Conservation (phyloP, 2,113 vertebrate species). For the Neomonachus schauinslandi region DNA sequence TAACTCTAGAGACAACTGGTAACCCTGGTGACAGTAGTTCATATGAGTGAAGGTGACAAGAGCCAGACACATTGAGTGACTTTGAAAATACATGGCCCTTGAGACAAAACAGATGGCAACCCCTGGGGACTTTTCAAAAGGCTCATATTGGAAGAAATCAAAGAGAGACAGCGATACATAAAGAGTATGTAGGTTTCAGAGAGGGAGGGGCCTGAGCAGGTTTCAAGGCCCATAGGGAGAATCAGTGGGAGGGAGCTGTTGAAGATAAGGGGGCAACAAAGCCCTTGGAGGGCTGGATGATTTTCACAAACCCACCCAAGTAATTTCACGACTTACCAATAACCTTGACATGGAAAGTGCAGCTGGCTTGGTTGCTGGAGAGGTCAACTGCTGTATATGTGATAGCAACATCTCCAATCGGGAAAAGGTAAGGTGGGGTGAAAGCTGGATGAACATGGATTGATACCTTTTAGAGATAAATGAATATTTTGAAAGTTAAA, state of each 20-base stretch:
- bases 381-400: slow-evolving; percentile 92
- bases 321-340: slow-evolving; percentile 90
- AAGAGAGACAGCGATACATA: neutral
- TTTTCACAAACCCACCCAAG: neutral
- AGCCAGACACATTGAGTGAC: neutral
- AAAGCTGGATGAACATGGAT: slow-evolving; percentile 94
- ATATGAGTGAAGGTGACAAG: neutral
- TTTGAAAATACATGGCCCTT: neutral
- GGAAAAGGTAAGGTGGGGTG: slow-evolving; percentile 93
- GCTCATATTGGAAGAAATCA: neutral
- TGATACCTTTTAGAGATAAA: slow-evolving; percentile 87
- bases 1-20: neutral
- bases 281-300: neutral
- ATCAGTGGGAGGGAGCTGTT: neutral
- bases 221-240: neutral
- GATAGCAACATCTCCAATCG: slow-evolving; percentile 92
- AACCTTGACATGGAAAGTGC: slow-evolving; percentile 94
- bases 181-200: neutral
- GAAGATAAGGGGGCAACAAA: neutral
- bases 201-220: neutral
- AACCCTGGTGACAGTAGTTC: neutral
- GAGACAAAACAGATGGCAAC: neutral
- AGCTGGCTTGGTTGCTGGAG: slow-evolving; percentile 93
- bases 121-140: neutral
- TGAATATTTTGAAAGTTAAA: slow-evolving; percentile 73